phyloP scores from a whole-genome alignment of 2,888 invertebrate species.

The Drymonia ruficornis region DNA sequence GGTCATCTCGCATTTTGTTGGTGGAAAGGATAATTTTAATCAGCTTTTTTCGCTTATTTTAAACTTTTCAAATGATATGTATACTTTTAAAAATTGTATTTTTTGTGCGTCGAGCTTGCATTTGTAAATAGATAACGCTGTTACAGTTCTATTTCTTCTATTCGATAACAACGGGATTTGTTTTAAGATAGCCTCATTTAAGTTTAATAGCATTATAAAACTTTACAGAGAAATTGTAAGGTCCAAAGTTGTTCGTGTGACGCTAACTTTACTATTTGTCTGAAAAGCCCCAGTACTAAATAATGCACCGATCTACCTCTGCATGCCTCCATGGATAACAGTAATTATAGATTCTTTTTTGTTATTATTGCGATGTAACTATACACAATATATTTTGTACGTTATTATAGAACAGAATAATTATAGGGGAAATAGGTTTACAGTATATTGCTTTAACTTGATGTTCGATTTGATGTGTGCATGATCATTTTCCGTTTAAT shows the following conservation, averaged over 20 bases:
- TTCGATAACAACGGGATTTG: conserved; percentile 45
- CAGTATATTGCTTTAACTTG: conserved; percentile 46
- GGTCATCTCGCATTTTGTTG: conserved; percentile 31
- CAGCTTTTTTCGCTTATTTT: conserved; percentile 56
- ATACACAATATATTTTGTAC: conserved; percentile 72
- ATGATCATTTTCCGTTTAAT: conserved; percentile 60
- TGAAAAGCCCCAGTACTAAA: conserved; percentile 50
- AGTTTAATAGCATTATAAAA: conserved; percentile 35
- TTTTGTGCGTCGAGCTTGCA: conserved; percentile 67
- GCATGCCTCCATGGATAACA: conserved; percentile 74
- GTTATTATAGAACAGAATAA: conserved; percentile 61
- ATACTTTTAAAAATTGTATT: conserved; percentile 56
- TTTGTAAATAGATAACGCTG: conserved; percentile 72
- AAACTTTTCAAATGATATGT: conserved; percentile 44
- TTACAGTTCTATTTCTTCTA: conserved; percentile 43
- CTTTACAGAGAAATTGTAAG: conserved; percentile 20
- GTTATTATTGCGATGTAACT: conserved; percentile 60
- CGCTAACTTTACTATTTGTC: conserved; percentile 23
- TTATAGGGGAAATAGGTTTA: conserved; percentile 48
- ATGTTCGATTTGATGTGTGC: conserved; percentile 54
- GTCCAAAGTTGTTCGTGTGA: conserved; percentile 9
- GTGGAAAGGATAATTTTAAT: conserved; percentile 55
- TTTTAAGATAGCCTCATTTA: conserved; percentile 41
- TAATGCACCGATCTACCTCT: conserved; percentile 78
- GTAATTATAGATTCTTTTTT: conserved; percentile 66